Conservation (phyloP, 2,797 vertebrate species). For the Oreochromis grahami region DNA sequence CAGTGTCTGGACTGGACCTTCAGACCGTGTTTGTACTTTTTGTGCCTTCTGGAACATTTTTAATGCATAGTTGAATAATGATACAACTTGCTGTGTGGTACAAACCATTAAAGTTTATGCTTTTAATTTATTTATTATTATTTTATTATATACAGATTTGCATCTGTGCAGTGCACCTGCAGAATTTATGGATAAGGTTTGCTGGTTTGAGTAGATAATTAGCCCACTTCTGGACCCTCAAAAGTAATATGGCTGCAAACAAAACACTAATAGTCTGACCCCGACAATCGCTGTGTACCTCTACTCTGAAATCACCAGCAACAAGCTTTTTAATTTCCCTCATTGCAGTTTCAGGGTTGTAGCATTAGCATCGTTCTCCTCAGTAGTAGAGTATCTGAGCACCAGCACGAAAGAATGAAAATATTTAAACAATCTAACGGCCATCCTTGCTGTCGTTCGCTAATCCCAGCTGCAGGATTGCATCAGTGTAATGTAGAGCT, state of each 20-base stretch:
- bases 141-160: neutral
- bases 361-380: neutral
- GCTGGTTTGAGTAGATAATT: neutral
- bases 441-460: fast-evolving
- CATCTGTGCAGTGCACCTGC: neutral
- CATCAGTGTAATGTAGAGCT: fast-evolving
- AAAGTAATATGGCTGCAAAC: fast-evolving
- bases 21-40: neutral
- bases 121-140: neutral
- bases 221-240: neutral
- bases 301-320: neutral
- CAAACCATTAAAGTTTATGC: neutral
- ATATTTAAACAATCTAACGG: neutral
- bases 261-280: neutral
- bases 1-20: neutral
- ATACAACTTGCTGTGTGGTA: neutral
- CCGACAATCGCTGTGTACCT: fast-evolving
- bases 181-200: neutral
- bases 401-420: neutral
- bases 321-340: neutral
- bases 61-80: neutral
- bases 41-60: neutral
- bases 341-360: neutral
- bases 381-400: neutral
- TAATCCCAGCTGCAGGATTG: fast-evolving